These are phyloP conservation scores for Merops nubicus DNA, from an alignment of 2,113 vertebrate species.

Conservation along the genomic window DNA sequence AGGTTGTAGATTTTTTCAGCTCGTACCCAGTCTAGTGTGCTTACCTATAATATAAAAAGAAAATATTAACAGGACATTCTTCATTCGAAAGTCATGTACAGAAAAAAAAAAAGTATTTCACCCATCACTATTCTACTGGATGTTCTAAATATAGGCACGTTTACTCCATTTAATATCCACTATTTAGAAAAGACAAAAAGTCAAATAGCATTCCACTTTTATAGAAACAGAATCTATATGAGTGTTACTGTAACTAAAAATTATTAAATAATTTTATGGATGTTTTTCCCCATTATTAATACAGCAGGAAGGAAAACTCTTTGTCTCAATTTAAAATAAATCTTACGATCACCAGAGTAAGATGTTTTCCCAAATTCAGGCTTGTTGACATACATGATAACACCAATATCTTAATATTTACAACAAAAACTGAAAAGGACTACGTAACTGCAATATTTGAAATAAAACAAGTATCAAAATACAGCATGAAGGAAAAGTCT, in stretches of 20 bases:
- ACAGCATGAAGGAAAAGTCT: no score
- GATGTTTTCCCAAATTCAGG: background rate
- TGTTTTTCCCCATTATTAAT: background rate
- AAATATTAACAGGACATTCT: background rate
- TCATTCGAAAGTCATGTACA: background rate
- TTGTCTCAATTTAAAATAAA: background rate
- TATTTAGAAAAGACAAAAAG: background rate
- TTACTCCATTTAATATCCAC: background rate
- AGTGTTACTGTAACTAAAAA: background rate
- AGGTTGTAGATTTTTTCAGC: slow-evolving; percentile 92
- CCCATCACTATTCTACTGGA: background rate
- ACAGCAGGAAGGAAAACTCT: background rate
- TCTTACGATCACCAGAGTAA: background rate
- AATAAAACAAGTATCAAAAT: background rate
- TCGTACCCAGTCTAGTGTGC: slow-evolving; percentile 86
- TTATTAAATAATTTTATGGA: background rate
- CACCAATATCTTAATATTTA: background rate
- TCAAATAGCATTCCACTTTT: background rate
- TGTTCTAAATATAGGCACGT: background rate
- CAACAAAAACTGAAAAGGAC: background rate
- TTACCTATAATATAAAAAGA: slow-evolving; percentile 79
- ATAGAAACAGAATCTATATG: background rate
- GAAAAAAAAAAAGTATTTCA: background rate
- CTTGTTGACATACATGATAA: background rate
- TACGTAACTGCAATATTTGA: background rate